Base-by-base conservation (phyloP, 2,797 vertebrate genomes). In the Oreochromis grahami region DNA sequence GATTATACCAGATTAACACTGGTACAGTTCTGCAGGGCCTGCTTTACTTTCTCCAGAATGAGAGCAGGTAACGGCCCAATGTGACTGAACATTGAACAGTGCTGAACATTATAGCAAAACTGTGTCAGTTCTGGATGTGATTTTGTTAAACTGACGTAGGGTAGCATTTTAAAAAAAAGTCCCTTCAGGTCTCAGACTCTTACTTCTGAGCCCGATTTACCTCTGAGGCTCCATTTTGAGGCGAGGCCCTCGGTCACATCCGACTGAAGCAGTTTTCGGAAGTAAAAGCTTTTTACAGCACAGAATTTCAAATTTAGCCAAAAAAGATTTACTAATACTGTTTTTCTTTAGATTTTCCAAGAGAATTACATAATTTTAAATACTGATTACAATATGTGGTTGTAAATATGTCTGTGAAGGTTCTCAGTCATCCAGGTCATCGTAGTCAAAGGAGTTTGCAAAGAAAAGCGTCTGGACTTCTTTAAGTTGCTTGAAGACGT, bases 1-100 rank as follows among this genome's bases (percentile, higher is more conserved):
- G 85, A 91, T 93, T 90, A 85, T 13, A 86, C 56, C 17, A 81
- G 89, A 95, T 92, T 90, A 93, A 83, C 2, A n/a, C 81, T 82
- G 43, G 53, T 63, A 24, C 21, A 76, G 51, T 52, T 79, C 68
- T 19, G 26, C 12, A 76, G 21, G 58, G 32, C 12, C 55, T 38
- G 32, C 15, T 36, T 52, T 82, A 81, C 10, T 65, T 65, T 38
- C n/a, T 41, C 60, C 5, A 43, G 58, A 86, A 43, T 60, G 53
- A 60, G 80, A 84, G 36, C 83, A 58, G 4, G 12, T 45, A 14
- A 45, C 13, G 3, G 8, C 15, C 14, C 17, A 10, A 63, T 13
- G 65, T 5, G 68, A 48, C 56, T 58, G 8, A 34, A 58, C 55
- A 17, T 32, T 58, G 55, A 17, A 13, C 34, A 68, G 2, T 7